phyloP scores from a whole-genome alignment of 2,888 invertebrate species.

The Anarsia innoxiella region DNA sequence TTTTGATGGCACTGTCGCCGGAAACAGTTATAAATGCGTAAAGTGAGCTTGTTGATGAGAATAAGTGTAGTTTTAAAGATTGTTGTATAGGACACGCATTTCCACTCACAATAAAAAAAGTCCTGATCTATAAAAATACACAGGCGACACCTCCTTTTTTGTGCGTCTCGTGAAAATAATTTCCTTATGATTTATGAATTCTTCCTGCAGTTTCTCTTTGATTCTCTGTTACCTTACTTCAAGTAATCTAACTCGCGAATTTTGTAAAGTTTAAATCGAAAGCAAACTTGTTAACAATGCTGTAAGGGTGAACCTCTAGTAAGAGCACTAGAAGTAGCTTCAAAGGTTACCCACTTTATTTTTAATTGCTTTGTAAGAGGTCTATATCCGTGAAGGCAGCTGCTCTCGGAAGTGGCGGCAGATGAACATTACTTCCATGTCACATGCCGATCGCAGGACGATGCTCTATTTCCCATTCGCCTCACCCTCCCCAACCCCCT shows the following conservation, averaged over 20 bases:
- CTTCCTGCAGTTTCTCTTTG: too few species aligned
- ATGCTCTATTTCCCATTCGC: conserved; percentile 15
- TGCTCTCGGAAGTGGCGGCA: conserved; percentile 29
- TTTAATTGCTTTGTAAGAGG: not conserved
- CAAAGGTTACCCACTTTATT: not conserved
- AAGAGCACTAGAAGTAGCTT: not conserved
- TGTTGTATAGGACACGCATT: too few species aligned
- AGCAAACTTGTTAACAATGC: too few species aligned
- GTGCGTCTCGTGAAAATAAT: conserved; percentile 24
- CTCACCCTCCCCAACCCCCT: conserved; percentile 6
- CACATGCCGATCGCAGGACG: conserved; percentile 15
- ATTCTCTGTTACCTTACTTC: too few species aligned
- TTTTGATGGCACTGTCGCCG: too few species aligned
- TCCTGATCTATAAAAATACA: conserved; percentile 10
- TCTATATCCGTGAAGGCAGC: not conserved
- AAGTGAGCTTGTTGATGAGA: too few species aligned
- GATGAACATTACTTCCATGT: conserved; percentile 30
- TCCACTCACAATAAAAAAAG: too few species aligned
- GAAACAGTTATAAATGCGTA: too few species aligned
- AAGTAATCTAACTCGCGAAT: too few species aligned
- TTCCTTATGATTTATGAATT: conserved; percentile 26
- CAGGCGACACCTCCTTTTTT: conserved; percentile 15
- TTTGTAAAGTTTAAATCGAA: too few species aligned
- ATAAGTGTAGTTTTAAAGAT: too few species aligned
- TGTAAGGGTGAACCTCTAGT: too few species aligned